Evolutionary conservation across 2,888 invertebrate genomes (phyloP).

Genomic region (Campaea margaritaria): DNA sequence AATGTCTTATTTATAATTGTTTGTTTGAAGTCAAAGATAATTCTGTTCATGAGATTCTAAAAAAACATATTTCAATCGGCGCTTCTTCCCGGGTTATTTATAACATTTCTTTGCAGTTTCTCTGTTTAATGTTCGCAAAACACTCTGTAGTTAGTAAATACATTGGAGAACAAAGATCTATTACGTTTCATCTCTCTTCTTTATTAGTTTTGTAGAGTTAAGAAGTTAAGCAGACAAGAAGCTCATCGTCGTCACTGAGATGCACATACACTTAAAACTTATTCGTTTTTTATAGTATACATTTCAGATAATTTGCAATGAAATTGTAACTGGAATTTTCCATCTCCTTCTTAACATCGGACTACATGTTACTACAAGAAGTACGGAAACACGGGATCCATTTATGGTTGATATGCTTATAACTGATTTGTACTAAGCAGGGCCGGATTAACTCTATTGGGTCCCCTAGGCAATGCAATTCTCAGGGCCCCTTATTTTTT

Average conservation of each 20-base stretch:
- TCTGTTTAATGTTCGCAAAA: conserved; percentile 26
- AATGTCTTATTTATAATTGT: background rate
- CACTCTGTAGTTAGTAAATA: conserved; percentile 8
- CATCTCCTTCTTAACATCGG: too few species aligned
- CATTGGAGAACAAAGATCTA: conserved; percentile 12
- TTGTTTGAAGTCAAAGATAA: conserved; percentile 20
- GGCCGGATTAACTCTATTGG: too few species aligned
- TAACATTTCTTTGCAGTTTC: conserved; percentile 26
- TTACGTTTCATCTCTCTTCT: conserved; percentile 9
- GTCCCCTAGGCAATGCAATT: too few species aligned
- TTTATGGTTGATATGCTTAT: too few species aligned
- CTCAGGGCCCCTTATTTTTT: too few species aligned
- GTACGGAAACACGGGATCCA: too few species aligned
- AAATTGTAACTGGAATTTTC: background rate
- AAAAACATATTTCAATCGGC: conserved; percentile 27
- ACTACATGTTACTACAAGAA: too few species aligned
- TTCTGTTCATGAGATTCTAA: conserved; percentile 37
- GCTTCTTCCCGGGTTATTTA: conserved; percentile 15
- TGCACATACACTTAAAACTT: too few species aligned
- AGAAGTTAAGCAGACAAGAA: background rate
- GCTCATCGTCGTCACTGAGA: background rate
- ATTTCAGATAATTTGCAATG: background rate
- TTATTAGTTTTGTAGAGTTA: background rate
- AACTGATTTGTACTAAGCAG: too few species aligned
- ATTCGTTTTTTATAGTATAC: too few species aligned